Evolutionary conservation across 2,113 vertebrate genomes (phyloP).

Genomic region (Dendropsophus ebraccatus): DNA sequence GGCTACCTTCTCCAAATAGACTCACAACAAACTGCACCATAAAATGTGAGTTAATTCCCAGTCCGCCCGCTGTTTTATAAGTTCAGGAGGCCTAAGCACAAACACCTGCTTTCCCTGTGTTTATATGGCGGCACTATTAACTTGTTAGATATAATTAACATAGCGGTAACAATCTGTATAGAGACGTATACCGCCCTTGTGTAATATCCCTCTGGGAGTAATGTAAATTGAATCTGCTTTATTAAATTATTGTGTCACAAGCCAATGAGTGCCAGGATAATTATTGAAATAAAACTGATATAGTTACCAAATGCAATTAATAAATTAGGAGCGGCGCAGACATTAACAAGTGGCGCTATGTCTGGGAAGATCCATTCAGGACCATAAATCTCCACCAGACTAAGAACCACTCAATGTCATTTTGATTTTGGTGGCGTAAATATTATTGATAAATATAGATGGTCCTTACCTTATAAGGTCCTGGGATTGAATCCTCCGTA

Average conservation of each 20-base stretch:
- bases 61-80: conserved; percentile 1
- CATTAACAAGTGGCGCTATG: conserved; percentile 8
- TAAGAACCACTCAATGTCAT: conserved; percentile 24
- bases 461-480: neutral
- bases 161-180: neutral
- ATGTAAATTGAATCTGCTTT: conserved; percentile 6
- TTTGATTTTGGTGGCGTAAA: neutral
- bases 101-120: conserved; percentile 2
- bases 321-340: neutral
- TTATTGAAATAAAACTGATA: conserved; percentile 13
- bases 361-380: neutral
- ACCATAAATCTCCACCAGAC: conserved; percentile 12
- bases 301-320: conserved; percentile 16
- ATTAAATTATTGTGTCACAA: conserved; percentile 21
- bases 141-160: conserved; percentile 27
- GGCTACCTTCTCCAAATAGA: neutral
- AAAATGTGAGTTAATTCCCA: neutral
- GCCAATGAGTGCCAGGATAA: neutral
- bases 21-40: neutral
- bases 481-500: neutral
- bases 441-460: neutral
- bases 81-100: conserved; percentile 1
- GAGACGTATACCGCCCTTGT: neutral
- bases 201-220: neutral
- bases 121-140: neutral